These are phyloP conservation scores for Eilema depressum DNA, from an alignment of 2,888 invertebrate genomes.

Conservation along the genomic window DNA sequence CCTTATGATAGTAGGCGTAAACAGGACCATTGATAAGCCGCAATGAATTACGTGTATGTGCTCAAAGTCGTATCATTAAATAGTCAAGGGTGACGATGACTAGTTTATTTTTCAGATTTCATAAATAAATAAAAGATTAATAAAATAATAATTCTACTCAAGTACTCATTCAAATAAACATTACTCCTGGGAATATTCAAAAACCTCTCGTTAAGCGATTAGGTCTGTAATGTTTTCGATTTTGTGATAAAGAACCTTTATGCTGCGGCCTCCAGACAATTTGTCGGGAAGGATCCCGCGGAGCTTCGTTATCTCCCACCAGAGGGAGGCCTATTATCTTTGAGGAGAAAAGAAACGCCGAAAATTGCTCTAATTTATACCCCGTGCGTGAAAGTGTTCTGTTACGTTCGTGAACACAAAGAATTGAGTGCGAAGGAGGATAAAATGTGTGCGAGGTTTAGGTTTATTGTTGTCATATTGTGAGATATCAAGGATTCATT, in stretches of 20 bases:
- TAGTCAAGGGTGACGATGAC: too few relatives aligned
- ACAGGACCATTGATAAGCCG: too few relatives aligned
- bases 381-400: conserved; percentile 50
- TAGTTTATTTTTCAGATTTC: not conserved
- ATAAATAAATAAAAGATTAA: not conserved
- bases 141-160: conserved; percentile 4
- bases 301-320: conserved; percentile 75
- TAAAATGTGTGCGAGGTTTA: not conserved
- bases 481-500: not conserved
- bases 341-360: conserved; percentile 74
- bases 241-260: conserved; percentile 49
- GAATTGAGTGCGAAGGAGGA: conserved; percentile 12
- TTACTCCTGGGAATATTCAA: conserved; percentile 38
- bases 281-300: conserved; percentile 56
- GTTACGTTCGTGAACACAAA: conserved; percentile 18
- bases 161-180: conserved; percentile 24
- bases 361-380: conserved; percentile 76
- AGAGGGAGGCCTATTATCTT: conserved; percentile 75
- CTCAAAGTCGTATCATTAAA: too few relatives aligned
- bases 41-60: too few relatives aligned
- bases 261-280: conserved; percentile 39
- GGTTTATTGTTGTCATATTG: conserved; percentile 8
- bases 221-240: conserved; percentile 62
- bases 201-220: conserved; percentile 64
- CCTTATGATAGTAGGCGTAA: too few relatives aligned